Evolutionary conservation across 2,797 vertebrate genomes (phyloP), one percentile per base, ranked within the genome.

Genomic region (Cheracebus regulus): DNA sequence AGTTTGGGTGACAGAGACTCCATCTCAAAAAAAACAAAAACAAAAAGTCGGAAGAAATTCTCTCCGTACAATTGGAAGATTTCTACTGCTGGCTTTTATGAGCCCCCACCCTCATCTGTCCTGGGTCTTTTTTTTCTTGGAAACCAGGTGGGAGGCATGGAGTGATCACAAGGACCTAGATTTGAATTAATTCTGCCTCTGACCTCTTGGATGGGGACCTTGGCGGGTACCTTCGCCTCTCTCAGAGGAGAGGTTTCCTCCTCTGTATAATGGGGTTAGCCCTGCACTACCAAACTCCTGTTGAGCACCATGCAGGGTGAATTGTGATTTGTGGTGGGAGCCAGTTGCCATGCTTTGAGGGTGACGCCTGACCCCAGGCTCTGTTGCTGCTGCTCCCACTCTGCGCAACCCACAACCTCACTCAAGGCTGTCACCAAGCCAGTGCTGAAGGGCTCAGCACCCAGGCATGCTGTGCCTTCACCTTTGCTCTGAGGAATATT

Each of bases 151-250:
- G 30, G 44, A 33, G 67, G 39, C 13, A 2, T 44, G 13, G 39
- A 72, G 39, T 14, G 13, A 13, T 50, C 44, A 39, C 28, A 0
- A 1, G 12, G 70, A n/a, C 36, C 84, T 8, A 4, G 46, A 33
- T 75, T 86, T 90, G 46, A 81, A 89, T 76, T 61, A 81, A 89
- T 76, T 61, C 76, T 72, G 57, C 20, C 41, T 76, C 64, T 58
- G 70, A 9, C 7, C 9, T 11, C 14, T 33, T 12, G 9, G 11
- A 13, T 80, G 39, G 10, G 28, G n/a, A 26, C 36, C 20, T 39
- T 5, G 52, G 39, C 52, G 46, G 5, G 33, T 41, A 33, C 48
- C 44, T 39, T 61, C 0, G 4, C 30, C 7, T 81, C 19, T 44
- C 57, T 82, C 15, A 28, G 58, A 52, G 50, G 17, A 52, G 17